Conservation (phyloP, 2,888 invertebrate genomes). For the Cephus runcator region DNA sequence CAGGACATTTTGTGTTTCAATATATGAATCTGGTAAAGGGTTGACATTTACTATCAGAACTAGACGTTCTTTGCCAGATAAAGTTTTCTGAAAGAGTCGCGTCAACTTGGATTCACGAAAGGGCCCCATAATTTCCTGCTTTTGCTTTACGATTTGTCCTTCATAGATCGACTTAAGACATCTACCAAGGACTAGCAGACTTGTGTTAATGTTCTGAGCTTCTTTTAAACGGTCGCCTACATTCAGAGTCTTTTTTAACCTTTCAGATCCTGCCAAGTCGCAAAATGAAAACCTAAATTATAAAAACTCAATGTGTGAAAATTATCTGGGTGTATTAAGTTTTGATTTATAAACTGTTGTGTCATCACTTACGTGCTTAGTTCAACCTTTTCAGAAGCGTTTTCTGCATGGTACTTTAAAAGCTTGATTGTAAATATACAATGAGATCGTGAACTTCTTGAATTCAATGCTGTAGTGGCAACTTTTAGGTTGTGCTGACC, state of each 20-base stretch:
- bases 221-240: conserved; percentile 85
- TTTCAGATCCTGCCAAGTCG: conserved; percentile 94
- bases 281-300: conserved; percentile 78
- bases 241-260: conserved; percentile 83
- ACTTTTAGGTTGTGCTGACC: conserved; percentile 84
- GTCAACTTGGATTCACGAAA: conserved; percentile 92
- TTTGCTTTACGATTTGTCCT: conserved; percentile 47
- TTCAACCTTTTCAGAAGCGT: conserved; percentile 46
- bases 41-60: conserved; percentile 91
- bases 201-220: conserved; percentile 91
- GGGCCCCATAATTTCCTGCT: conserved; percentile 64
- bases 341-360: neutral
- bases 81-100: conserved; percentile 82
- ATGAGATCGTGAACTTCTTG: conserved; percentile 89
- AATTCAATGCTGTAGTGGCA: conserved; percentile 86
- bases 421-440: conserved; percentile 89
- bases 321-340: neutral
- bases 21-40: conserved; percentile 78
- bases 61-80: conserved; percentile 79
- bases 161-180: conserved; percentile 77
- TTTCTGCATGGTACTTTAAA: conserved; percentile 69
- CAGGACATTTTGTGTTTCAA: conserved; percentile 87
- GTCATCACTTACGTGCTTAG: conserved; percentile 53
- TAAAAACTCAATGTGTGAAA: conserved; percentile 7
- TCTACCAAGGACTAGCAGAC: conserved; percentile 85